phyloP scores from a whole-genome alignment of 2,797 vertebrate species.

The Odontamblyopus rebecca region DNA sequence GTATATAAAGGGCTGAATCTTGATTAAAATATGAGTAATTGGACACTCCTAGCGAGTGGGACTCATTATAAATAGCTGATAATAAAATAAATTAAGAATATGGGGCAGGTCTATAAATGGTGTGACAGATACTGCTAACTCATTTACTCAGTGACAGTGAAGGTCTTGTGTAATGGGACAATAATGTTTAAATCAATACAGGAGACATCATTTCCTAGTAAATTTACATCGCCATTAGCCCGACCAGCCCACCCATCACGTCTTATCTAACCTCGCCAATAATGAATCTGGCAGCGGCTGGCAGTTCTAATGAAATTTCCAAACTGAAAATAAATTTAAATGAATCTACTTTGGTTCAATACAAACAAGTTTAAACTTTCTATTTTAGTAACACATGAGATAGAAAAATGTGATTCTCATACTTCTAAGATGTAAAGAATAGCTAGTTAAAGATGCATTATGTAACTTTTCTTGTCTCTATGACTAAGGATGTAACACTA shows the following conservation, averaged over 20 bases:
- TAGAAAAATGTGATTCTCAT: no score
- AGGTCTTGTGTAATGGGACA: constrained; percentile 3
- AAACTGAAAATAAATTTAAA: neutral
- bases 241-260: neutral
- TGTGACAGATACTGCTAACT: neutral
- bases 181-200: constrained; percentile 11
- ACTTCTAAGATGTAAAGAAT: no score
- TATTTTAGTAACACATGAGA: no score
- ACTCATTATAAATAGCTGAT: neutral
- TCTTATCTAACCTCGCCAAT: neutral
- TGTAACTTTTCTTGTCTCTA: no score
- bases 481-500: no score
- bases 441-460: no score
- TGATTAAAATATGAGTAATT: neutral
- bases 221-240: neutral
- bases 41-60: neutral
- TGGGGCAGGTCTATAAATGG: neutral
- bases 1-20: neutral
- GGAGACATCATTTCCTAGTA: neutral
- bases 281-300: neutral
- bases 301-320: neutral
- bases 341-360: no score
- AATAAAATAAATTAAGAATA: neutral
- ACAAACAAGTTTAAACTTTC: no score
- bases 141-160: neutral